Evolutionary conservation across 2,888 invertebrate genomes (phyloP).

Genomic region (Exocentrus adspersus): DNA sequence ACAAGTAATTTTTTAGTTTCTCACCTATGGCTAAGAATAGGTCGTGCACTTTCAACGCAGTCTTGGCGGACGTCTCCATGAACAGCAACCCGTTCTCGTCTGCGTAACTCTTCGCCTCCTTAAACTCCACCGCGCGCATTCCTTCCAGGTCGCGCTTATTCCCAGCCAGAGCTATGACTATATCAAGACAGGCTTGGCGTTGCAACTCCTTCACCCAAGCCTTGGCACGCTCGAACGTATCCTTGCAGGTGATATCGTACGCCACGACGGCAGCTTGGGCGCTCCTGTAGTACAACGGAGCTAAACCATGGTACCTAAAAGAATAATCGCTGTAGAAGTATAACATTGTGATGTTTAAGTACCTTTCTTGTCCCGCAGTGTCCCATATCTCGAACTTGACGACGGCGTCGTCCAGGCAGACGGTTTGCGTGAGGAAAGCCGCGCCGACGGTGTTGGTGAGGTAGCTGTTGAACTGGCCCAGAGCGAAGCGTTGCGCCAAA

Average conservation of each 20-base stretch:
- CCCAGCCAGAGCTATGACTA: conserved; percentile 99
- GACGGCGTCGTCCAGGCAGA: conserved; percentile 98
- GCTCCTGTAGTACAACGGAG: conserved; percentile 98
- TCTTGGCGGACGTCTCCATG: conserved; percentile 99
- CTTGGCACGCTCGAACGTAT: conserved; percentile 98
- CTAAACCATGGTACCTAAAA: conserved; percentile 94
- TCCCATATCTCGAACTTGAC: conserved; percentile 99
- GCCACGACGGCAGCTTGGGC: conserved; percentile 99
- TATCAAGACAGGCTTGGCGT: conserved; percentile 98
- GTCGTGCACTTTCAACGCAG: conserved; percentile 99
- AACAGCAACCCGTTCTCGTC: conserved; percentile 99
- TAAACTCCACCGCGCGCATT: conserved; percentile 95
- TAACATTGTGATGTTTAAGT: neutral
- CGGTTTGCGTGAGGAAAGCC: conserved; percentile 99
- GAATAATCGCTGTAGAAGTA: neutral
- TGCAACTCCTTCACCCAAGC: conserved; percentile 99
- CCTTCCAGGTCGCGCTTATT: conserved; percentile 98
- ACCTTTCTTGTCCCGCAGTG: conserved; percentile 98
- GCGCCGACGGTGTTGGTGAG: conserved; percentile 99
- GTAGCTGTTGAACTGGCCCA: conserved; percentile 99
- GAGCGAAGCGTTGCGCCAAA: conserved; percentile 98
- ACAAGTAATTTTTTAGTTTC: no score
- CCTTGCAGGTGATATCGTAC: conserved; percentile 99
- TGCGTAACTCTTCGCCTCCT: conserved; percentile 98
- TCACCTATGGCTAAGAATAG: conserved; percentile 99